Percentiles rank a stretch among this genome's conserved stretches.
Evolutionary conservation across 1,140 invertebrate species (phyloP).

Genomic region (Drosophila santomea): DNA sequence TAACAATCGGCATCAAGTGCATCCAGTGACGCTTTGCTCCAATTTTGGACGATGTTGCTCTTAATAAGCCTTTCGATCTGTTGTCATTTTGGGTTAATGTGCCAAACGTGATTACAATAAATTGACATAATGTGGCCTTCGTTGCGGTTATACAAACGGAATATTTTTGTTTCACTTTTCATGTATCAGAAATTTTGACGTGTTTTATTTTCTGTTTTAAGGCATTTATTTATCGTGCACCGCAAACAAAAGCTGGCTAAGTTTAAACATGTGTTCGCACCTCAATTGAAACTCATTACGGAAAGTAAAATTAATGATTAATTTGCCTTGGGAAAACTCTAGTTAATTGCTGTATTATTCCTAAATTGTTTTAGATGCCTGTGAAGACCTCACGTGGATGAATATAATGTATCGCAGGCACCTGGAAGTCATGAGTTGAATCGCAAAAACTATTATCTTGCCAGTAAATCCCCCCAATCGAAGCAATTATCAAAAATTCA

Average conservation of each 20-base stretch:
- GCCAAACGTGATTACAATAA: constrained; percentile 66
- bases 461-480: constrained; percentile 27
- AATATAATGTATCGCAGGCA: constrained; percentile 30
- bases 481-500: constrained; percentile 43
- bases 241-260: constrained; percentile 15
- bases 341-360: constrained; percentile 51
- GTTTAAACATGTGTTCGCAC: constrained; percentile 24
- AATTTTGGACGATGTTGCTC: constrained; percentile 38
- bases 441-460: constrained; percentile 27
- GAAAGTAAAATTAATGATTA: constrained; percentile 36
- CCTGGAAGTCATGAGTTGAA: constrained; percentile 1
- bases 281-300: constrained; percentile 37
- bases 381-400: constrained; percentile 33
- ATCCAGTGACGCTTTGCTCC: constrained; percentile 22
- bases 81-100: constrained; percentile 24
- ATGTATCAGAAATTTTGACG: constrained; percentile 24
- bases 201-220: constrained; percentile 14
- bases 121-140: constrained; percentile 33
- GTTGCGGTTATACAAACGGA: constrained; percentile 34
- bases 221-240: constrained; percentile 3
- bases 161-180: constrained; percentile 21
- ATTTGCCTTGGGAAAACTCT: constrained; percentile 45
- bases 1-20: constrained; percentile 17
- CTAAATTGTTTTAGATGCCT: constrained; percentile 37
- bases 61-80: constrained; percentile 32